phyloP scores from a whole-genome alignment of 2,888 invertebrate genomes.

The Caenorhabditis sp. region DNA sequence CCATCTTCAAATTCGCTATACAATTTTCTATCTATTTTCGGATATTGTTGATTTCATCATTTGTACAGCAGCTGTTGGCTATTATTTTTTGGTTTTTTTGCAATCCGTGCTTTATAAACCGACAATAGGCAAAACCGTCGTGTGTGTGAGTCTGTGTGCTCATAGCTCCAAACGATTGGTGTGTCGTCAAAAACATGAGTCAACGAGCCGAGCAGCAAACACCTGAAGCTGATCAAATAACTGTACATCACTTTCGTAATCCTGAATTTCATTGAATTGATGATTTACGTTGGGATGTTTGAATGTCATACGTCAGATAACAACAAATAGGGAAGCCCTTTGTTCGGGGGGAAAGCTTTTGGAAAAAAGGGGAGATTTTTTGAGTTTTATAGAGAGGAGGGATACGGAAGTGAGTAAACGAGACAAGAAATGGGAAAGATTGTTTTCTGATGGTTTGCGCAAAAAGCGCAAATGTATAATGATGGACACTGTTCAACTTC shows the following conservation, averaged over 20 bases:
- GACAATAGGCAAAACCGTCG: constrained; percentile 31
- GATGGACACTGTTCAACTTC: background rate
- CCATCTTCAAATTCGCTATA: constrained; percentile 5
- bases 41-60: constrained; percentile 38
- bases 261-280: constrained; percentile 44
- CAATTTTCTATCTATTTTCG: constrained; percentile 41
- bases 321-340: constrained; percentile 20
- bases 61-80: constrained; percentile 49
- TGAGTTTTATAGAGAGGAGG: background rate
- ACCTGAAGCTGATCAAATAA: constrained; percentile 59
- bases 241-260: constrained; percentile 63
- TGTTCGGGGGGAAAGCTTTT: constrained; percentile 8
- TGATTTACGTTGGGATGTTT: constrained; percentile 46
- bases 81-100: constrained; percentile 24
- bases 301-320: constrained; percentile 40
- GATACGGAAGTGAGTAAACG: background rate
- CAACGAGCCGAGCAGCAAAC: constrained; percentile 51
- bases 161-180: constrained; percentile 41
- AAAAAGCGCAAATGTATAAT: background rate
- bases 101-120: constrained; percentile 24
- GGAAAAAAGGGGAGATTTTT: background rate
- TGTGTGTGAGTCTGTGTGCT: constrained; percentile 41
- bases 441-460: too few species aligned
- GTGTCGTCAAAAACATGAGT: constrained; percentile 62
- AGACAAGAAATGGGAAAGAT: background rate